Base-by-base conservation (phyloP, 2,113 vertebrate species). In the Podarcis raffonei region DNA sequence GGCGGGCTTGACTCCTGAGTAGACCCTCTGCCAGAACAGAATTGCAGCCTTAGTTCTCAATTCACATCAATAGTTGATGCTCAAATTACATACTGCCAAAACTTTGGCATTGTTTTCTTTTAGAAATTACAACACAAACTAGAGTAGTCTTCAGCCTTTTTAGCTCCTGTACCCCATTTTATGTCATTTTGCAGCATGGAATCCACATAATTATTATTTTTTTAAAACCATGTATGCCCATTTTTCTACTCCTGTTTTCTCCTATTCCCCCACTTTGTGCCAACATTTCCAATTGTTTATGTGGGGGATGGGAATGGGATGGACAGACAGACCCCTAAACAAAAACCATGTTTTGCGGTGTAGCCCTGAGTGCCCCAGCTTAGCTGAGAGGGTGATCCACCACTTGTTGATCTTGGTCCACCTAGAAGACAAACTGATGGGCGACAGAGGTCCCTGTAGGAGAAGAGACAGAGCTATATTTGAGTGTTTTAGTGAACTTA, bases 31-130 rank as follows among this genome's bases (percentile, higher is more conserved):
- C 48, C 48, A 12, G 59, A 4, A 62, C 18, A 62, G 15, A 20
- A 62, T 15, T 62, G 59, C 75, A 76, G 27, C 7, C 93, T 93
- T 90, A 77, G 81, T 92, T 92, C 89, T 93, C 86, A 3, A 0
- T 68, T 86, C 84, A 77, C 93, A 83, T 85, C 89, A 88, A 75
- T 86, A 93, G 83, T 90, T 90, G 78, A 68, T 32, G 62, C 81
- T 92, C 92, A 91, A 93, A 81, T 84, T 92, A 89, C 88, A 89
- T 84, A 89, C 93, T 93, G 91, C 87, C 87, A 93, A 88, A 93
- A 92, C 92, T 93, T 69, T 87, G 91, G 88, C 59, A 53, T 87
- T 69, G 30, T 25, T 79, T 86, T 79, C 27, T n/a, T 78, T 86
- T 48, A 66, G 37, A 39, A 77, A 42, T 9, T 39, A 65, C 39